phyloP scores from a whole-genome alignment of 1,140 invertebrate genomes.

The Aculops lycopersici region DNA sequence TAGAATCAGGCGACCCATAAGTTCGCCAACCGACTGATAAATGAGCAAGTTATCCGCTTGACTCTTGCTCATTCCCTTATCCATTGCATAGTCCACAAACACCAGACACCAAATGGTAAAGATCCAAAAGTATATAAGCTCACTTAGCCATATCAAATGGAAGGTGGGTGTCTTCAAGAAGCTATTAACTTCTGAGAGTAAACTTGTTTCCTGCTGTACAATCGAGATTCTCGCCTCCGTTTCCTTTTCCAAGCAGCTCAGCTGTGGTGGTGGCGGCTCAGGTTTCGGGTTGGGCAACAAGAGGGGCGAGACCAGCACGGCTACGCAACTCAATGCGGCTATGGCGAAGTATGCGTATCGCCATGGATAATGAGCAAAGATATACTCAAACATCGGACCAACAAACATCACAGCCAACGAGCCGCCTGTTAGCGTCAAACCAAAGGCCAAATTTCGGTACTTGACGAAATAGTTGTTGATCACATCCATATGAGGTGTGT shows the following conservation, averaged over 20 bases:
- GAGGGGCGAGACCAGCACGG: no score
- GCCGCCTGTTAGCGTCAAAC: neutral
- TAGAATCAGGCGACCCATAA: constrained; percentile 8
- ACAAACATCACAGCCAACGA: neutral
- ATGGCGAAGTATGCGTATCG: neutral
- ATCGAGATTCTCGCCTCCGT: neutral
- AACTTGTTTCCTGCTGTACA: neutral
- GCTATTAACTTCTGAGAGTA: neutral
- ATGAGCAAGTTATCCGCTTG: constrained; percentile 8
- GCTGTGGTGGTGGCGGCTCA: no score
- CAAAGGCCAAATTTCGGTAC: neutral
- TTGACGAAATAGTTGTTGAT: neutral
- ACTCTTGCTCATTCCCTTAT: constrained; percentile 5
- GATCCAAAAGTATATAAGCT: constrained; percentile 7
- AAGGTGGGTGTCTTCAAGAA: constrained; percentile 5
- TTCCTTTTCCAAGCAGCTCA: no score
- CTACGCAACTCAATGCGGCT: neutral
- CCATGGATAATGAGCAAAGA: neutral
- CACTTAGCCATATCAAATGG: constrained; percentile 6
- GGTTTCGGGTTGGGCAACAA: neutral
- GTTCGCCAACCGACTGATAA: constrained; percentile 8
- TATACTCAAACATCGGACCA: neutral
- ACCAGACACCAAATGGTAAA: constrained; percentile 10
- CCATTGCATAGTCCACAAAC: constrained; percentile 11
- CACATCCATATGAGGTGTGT: neutral